phyloP scores from a whole-genome alignment of 1,140 invertebrate genomes.

The Cydia splendana region DNA sequence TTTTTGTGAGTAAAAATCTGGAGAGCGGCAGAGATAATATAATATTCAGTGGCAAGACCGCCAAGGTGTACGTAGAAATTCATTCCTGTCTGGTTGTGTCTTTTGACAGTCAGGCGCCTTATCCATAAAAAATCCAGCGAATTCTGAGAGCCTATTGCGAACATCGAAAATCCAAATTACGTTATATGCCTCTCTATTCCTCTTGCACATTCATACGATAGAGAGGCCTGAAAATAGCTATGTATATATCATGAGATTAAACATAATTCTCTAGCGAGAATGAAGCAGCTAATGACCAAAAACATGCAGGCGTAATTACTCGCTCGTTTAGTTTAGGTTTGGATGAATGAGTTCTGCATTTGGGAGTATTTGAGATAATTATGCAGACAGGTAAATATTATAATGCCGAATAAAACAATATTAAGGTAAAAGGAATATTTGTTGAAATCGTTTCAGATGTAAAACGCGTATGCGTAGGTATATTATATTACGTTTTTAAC shows the following conservation, averaged over 20 bases:
- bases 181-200: no score
- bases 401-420: not conserved
- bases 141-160: not conserved
- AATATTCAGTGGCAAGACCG: not conserved
- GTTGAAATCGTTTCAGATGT: no score
- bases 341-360: not conserved
- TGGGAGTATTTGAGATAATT: not conserved
- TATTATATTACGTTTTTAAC: no score
- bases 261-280: not conserved
- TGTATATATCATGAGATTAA: no score
- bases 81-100: not conserved
- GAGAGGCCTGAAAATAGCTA: no score
- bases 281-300: not conserved
- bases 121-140: not conserved
- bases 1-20: not conserved
- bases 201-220: no score
- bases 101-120: no score
- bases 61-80: not conserved
- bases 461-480: no score
- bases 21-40: not conserved
- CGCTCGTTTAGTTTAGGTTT: not conserved
- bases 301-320: not conserved
- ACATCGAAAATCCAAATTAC: no score
- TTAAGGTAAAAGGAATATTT: no score
- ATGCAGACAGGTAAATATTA: not conserved